A percentile compares a stretch with the other conserved stretches of the same genome.
Evolutionary conservation across 2,113 vertebrate genomes (phyloP).

Genomic region (Nannospalax galili): DNA sequence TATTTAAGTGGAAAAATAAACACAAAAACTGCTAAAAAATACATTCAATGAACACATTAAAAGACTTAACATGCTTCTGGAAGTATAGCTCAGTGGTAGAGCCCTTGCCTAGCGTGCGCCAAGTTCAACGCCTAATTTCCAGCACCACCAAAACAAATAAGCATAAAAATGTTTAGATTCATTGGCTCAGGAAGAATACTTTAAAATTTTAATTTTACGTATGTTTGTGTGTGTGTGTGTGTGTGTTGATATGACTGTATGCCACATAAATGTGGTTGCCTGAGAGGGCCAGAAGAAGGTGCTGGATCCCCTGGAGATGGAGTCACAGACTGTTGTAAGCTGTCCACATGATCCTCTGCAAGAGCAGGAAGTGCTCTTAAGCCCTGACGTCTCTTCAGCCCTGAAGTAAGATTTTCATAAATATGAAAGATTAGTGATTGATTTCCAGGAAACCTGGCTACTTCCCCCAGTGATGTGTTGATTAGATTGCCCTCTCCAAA

Average conservation of each 20-base stretch:
- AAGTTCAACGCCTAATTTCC: not conserved
- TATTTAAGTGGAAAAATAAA: too few species aligned
- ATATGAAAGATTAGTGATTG: not conserved
- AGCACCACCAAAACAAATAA: not conserved
- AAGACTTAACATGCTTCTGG: not conserved
- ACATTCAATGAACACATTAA: not conserved
- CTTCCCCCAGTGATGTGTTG: not conserved
- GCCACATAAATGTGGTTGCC: too few species aligned
- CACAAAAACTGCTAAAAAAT: too few species aligned
- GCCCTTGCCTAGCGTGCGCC: not conserved
- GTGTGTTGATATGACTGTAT: too few species aligned
- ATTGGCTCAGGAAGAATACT: not conserved
- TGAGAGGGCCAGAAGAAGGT: too few species aligned
- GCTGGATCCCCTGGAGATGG: too few species aligned
- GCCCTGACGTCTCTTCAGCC: too few species aligned
- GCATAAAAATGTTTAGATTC: conserved; percentile 1
- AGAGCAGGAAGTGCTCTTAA: too few species aligned
- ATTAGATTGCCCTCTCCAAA: not conserved
- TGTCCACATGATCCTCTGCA: too few species aligned
- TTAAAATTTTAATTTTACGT: too few species aligned
- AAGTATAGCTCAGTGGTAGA: not conserved
- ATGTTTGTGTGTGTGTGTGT: too few species aligned
- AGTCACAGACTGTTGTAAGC: too few species aligned
- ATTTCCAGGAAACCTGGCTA: not conserved
- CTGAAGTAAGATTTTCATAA: not conserved